Evolutionary conservation across 2,888 invertebrate genomes (phyloP), one percentile per base, ranked within the genome.

Genomic region (Drosophila barbarae): DNA sequence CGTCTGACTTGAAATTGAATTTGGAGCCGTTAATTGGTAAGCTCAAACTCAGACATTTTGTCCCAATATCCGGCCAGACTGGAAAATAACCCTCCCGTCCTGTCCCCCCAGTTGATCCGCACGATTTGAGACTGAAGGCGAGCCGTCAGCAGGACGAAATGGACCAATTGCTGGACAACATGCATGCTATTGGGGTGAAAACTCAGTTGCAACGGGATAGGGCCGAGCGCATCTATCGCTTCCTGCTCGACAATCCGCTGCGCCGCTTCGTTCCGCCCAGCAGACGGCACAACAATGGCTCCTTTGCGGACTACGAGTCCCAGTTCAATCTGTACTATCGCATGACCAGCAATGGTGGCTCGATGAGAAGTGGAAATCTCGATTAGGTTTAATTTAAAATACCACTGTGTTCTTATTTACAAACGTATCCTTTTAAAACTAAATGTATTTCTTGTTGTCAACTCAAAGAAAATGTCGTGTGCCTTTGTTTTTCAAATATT

Each of bases 301-400:
- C 77, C 13, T 89, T 81, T 72, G 56, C 75, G 28, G 88, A 87
- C 61, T 89, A 87, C 72, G 89, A 89, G 63, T 66, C 84, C 4
- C 89, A 89, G 67, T 88, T 87, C 53, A 77, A 76, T 61, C 87
- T 88, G 74, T 91, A 90, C 89, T 91, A 91, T 85, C 88, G 89
- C 53, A 88, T 89, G 73, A 86, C 86, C 35, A 83, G 80, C 6
- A 75, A 73, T 52, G 86, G 85, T 3, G 77, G 78, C 39, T 77
- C 41, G 8, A 23, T 41, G 23, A 23, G 41, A 21, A 13, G 15
- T 36, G 21, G 10, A 56, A 42, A 51, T 28, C 28, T 13, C 5
- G 26, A 44, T 30, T 53, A 30, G 15, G 0, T n/a, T 7, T 12
- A 23, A 12, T 2, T 26, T 3, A 3, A 0, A 26, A 15, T 38